phyloP scores from a whole-genome alignment of 2,888 invertebrate genomes.

The Cyclophora punctaria region DNA sequence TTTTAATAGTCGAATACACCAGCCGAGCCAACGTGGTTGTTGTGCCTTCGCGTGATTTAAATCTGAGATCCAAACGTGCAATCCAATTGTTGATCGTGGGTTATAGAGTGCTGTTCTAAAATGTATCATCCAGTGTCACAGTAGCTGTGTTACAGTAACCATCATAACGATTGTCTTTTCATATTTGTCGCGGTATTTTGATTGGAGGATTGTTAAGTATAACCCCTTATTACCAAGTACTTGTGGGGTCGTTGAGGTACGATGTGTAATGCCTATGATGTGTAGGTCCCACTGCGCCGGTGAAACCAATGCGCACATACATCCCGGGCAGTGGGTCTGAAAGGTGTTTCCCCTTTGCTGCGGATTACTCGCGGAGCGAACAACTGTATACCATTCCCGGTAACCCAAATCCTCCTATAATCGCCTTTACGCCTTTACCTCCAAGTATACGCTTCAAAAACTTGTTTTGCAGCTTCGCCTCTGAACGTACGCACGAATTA shows the following conservation, averaged over 20 bases:
- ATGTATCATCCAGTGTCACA: too few species aligned
- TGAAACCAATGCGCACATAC: slow-evolving; percentile 58
- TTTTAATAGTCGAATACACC: too few species aligned
- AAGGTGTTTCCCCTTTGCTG: slow-evolving; percentile 53
- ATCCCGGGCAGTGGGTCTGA: slow-evolving; percentile 54
- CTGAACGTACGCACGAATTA: slow-evolving; percentile 21
- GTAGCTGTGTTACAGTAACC: too few species aligned
- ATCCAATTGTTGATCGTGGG: too few species aligned
- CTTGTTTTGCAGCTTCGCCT: slow-evolving; percentile 32
- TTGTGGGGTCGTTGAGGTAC: slow-evolving; percentile 24
- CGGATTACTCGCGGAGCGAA: slow-evolving; percentile 50
- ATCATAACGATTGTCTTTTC: too few species aligned
- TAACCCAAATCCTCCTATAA: slow-evolving; percentile 38
- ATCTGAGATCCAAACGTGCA: too few species aligned
- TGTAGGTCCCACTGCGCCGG: slow-evolving; percentile 54
- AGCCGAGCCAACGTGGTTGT: too few species aligned
- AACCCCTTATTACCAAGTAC: not conserved
- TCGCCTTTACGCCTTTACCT: slow-evolving; percentile 3
- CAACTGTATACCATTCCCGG: slow-evolving; percentile 65
- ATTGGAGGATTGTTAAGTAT: too few species aligned
- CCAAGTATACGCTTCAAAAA: slow-evolving; percentile 38
- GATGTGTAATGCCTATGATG: slow-evolving; percentile 33
- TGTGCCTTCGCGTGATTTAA: too few species aligned
- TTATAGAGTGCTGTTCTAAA: too few species aligned
- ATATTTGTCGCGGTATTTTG: too few species aligned